A percentile compares a stretch with the other conserved stretches of the same genome.
phyloP scores from a whole-genome alignment of 2,113 vertebrate genomes.

The Salminus brasiliensis region DNA sequence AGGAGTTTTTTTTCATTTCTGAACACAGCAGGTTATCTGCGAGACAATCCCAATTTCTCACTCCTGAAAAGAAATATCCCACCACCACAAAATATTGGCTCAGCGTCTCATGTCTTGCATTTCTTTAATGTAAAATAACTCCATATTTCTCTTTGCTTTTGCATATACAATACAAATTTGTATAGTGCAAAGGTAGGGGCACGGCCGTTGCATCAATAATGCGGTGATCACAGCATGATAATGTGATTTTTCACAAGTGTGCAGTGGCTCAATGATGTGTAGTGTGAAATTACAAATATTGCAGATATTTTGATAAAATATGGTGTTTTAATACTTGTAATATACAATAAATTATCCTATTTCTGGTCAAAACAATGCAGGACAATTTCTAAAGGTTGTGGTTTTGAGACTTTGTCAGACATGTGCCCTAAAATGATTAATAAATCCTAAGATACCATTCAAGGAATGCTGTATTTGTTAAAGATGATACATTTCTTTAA shows the following conservation, averaged over 20 bases:
- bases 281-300: too few relatives aligned
- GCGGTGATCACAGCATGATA: neutral
- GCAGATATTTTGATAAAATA: too few relatives aligned
- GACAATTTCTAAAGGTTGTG: too few relatives aligned
- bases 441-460: too few relatives aligned
- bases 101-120: neutral
- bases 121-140: neutral
- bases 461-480: too few relatives aligned
- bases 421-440: too few relatives aligned
- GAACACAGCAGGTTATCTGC: neutral
- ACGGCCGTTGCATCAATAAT: neutral
- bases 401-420: too few relatives aligned
- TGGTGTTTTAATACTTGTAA: too few relatives aligned
- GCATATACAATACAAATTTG: neutral
- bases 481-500: too few relatives aligned
- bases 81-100: neutral
- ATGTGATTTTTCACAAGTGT: neutral
- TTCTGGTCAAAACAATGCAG: too few relatives aligned
- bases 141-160: neutral
- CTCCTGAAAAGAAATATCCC: neutral
- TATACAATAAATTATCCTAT: too few relatives aligned
- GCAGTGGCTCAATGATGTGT: too few relatives aligned
- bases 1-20: neutral
- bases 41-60: neutral
- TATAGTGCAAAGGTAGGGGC: neutral